Evolutionary conservation across 2,888 invertebrate species (phyloP).

Genomic region (Tethea ocularis): DNA sequence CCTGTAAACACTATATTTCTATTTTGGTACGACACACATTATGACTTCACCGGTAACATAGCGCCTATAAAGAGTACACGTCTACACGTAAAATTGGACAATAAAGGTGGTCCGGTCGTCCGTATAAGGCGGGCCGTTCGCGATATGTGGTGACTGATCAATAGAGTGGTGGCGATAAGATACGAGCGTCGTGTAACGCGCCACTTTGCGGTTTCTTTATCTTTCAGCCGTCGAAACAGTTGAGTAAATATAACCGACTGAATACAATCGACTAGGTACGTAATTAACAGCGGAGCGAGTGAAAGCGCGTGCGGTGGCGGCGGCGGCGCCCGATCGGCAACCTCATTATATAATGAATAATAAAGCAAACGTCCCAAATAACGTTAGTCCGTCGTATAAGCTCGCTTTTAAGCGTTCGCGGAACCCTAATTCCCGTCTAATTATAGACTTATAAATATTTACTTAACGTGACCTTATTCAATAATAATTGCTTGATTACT

Average conservation of each 20-base stretch:
- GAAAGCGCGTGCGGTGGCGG: slow-evolving; percentile 69
- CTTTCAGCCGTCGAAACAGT: slow-evolving; percentile 78
- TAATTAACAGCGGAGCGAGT: slow-evolving; percentile 77
- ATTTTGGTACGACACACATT: slow-evolving; percentile 79
- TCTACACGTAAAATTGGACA: slow-evolving; percentile 75
- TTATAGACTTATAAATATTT: slow-evolving; percentile 46
- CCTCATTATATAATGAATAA: slow-evolving; percentile 80
- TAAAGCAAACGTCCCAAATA: slow-evolving; percentile 76
- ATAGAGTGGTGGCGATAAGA: slow-evolving; percentile 79
- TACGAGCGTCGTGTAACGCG: slow-evolving; percentile 68
- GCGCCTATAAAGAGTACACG: slow-evolving; percentile 70
- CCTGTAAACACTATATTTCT: slow-evolving; percentile 79
- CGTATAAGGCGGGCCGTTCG: slow-evolving; percentile 76
- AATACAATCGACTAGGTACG: slow-evolving; percentile 68
- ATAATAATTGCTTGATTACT: slow-evolving; percentile 39
- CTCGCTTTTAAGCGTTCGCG: slow-evolving; percentile 48
- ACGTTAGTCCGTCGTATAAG: slow-evolving; percentile 54
- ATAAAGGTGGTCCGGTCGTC: slow-evolving; percentile 78
- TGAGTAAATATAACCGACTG: slow-evolving; percentile 78
- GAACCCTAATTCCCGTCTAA: slow-evolving; percentile 32
- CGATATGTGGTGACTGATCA: slow-evolving; percentile 80
- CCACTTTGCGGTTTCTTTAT: slow-evolving; percentile 77
- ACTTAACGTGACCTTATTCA: slow-evolving; percentile 36
- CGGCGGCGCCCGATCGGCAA: slow-evolving; percentile 59
- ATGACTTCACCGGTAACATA: slow-evolving; percentile 81